These are phyloP conservation scores for Florisuga fusca DNA, from an alignment of 2,797 vertebrate genomes.

Conservation along the genomic window DNA sequence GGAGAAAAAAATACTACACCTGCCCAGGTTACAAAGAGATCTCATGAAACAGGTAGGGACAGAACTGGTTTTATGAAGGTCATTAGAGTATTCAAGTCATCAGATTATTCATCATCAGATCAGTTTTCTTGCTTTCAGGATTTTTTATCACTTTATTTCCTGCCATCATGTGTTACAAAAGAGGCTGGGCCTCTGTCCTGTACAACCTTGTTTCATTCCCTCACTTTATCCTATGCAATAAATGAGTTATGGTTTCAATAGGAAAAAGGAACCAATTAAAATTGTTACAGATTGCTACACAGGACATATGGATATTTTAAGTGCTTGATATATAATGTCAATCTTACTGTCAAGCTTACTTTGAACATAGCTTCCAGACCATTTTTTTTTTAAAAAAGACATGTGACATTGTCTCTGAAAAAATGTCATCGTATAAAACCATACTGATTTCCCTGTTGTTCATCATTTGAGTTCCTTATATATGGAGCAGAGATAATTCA, in stretches of 20 bases:
- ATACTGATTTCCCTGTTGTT: background rate
- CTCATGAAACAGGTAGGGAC: background rate
- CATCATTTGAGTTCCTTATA: background rate
- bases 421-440: background rate
- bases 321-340: background rate
- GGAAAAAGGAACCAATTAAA: background rate
- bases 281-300: background rate
- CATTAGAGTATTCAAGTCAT: background rate
- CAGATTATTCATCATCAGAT: background rate
- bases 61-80: background rate
- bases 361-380: background rate
- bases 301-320: background rate
- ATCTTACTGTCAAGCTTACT: background rate
- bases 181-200: background rate
- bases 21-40: background rate
- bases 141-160: background rate
- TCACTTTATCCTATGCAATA: background rate
- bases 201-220: background rate
- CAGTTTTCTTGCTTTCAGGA: background rate
- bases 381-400: background rate
- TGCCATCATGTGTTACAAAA: background rate
- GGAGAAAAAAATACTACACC: background rate
- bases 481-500: background rate
- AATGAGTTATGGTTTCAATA: background rate
- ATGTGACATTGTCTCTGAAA: background rate